Conservation (phyloP, 1,140 invertebrate genomes). For the Littorina saxatilis region DNA sequence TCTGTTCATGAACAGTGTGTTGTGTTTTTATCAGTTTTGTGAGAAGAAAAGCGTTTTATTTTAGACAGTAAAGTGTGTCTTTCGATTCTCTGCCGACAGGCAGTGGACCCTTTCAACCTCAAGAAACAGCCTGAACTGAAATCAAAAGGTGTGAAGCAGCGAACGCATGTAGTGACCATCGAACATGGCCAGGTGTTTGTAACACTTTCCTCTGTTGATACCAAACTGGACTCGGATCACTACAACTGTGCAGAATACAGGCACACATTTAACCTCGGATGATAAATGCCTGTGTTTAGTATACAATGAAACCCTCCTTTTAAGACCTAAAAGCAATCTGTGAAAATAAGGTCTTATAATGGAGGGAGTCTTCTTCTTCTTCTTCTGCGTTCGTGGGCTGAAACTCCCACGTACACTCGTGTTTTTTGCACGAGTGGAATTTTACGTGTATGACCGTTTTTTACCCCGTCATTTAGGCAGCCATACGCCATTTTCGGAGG, state of each 20-base stretch:
- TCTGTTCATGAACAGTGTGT: background rate
- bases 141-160: conserved; percentile 53
- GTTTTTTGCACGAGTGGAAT: too few relatives aligned
- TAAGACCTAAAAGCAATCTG: too few relatives aligned
- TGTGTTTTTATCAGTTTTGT: background rate
- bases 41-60: background rate
- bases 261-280: conserved; percentile 28
- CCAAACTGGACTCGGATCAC: conserved; percentile 56
- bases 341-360: too few relatives aligned
- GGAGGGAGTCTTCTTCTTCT: too few relatives aligned
- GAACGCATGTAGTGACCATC: conserved; percentile 54
- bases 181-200: conserved; percentile 53
- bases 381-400: too few relatives aligned
- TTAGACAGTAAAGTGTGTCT: background rate
- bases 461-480: too few relatives aligned
- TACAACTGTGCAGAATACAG: conserved; percentile 52
- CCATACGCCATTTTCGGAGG: too few relatives aligned
- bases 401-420: too few relatives aligned
- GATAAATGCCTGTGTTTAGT: conserved; percentile 77
- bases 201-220: conserved; percentile 40
- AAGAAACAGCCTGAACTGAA: conserved; percentile 54
- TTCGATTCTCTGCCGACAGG: conserved; percentile 41
- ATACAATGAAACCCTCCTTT: too few relatives aligned
- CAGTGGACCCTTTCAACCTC: conserved; percentile 56
- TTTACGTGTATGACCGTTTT: too few relatives aligned